A percentile compares a stretch with the other conserved stretches of the same genome.
These are phyloP conservation scores for Avahi laniger DNA, from an alignment of 2,797 vertebrate species.

Conservation along the genomic window DNA sequence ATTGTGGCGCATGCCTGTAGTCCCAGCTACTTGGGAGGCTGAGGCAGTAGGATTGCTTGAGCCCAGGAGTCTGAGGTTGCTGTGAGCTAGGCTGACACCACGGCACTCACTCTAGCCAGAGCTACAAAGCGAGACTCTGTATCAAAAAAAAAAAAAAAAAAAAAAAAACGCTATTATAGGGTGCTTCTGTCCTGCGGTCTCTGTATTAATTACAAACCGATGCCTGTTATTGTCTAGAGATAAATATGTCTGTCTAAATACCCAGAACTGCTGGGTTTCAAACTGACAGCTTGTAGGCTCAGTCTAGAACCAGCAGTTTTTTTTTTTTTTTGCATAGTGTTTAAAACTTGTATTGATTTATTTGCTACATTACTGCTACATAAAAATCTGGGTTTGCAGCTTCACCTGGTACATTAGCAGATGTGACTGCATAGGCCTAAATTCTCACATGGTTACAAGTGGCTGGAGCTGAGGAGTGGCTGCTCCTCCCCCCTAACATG, in stretches of 20 bases:
- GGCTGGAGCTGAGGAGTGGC: not conserved
- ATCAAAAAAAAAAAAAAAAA: too few relatives aligned
- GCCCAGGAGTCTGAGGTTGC: too few relatives aligned
- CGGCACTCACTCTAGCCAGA: too few relatives aligned
- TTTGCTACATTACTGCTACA: not conserved
- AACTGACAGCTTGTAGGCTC: not conserved
- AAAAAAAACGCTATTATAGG: not conserved
- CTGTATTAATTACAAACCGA: not conserved
- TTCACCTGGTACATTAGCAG: not conserved
- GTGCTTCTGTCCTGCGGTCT: not conserved
- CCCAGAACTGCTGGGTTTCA: not conserved
- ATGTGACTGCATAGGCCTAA: not conserved
- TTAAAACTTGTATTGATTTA: not conserved
- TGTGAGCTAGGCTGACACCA: too few relatives aligned
- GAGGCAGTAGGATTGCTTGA: too few relatives aligned
- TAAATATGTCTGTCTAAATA: not conserved
- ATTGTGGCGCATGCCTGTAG: too few relatives aligned
- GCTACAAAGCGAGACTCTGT: too few relatives aligned
- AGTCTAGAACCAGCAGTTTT: not conserved
- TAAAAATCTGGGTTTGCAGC: not conserved
- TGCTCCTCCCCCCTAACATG: not conserved
- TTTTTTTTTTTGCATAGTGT: not conserved
- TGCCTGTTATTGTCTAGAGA: not conserved
- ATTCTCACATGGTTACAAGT: not conserved
- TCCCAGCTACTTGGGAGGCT: too few relatives aligned